Conservation (phyloP, 2,797 vertebrate species). For the Cynopterus sphinx region DNA sequence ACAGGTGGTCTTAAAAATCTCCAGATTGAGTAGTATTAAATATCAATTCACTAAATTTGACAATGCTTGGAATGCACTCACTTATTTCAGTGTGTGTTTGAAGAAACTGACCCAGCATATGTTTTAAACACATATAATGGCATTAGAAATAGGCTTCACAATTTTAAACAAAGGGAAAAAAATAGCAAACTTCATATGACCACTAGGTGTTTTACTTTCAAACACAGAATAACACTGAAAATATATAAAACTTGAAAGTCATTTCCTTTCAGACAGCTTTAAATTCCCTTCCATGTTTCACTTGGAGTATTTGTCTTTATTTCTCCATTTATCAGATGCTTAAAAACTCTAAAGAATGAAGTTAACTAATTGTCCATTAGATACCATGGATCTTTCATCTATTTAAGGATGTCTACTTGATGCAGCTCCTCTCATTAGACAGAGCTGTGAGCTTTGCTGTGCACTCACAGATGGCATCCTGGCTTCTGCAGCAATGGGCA, state of each 20-base stretch:
- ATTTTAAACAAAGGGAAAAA: background rate
- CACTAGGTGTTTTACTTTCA: background rate
- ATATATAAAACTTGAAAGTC: background rate
- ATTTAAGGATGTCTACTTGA: slow-evolving; percentile 74
- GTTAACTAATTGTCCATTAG: slow-evolving; percentile 79
- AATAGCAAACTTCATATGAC: background rate
- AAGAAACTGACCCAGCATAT: background rate
- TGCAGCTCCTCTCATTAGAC: slow-evolving; percentile 65
- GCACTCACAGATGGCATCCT: slow-evolving; percentile 62
- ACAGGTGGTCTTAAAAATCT: background rate
- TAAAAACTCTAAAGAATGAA: slow-evolving; percentile 76
- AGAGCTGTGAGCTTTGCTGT: slow-evolving; percentile 30
- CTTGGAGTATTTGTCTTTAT: slow-evolving; percentile 29
- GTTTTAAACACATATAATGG: background rate
- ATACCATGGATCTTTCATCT: slow-evolving; percentile 69
- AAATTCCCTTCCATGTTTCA: background rate
- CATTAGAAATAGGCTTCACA: background rate
- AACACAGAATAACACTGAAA: background rate
- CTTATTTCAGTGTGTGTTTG: background rate
- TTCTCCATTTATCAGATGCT: slow-evolving; percentile 71
- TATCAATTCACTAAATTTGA: background rate
- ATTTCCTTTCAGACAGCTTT: slow-evolving; percentile 26
- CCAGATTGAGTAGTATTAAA: background rate
- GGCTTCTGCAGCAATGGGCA: slow-evolving; percentile 73
- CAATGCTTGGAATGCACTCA: background rate